Percentiles rank a stretch among this genome's conserved stretches.
phyloP scores from a whole-genome alignment of 2,797 vertebrate species.

The Anisognathus igniventris region DNA sequence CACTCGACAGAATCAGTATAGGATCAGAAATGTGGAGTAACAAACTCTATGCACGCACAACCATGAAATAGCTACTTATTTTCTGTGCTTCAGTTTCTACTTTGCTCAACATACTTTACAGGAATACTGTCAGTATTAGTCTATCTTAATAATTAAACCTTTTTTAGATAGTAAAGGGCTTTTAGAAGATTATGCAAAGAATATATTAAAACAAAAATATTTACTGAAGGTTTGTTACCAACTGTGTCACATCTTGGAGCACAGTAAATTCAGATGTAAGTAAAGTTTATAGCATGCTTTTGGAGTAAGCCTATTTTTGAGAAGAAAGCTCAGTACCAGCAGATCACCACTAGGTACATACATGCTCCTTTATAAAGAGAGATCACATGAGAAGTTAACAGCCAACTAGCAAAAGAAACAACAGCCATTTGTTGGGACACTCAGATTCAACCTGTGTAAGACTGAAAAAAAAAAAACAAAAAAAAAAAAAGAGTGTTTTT shows the following conservation, averaged over 20 bases:
- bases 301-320: background rate
- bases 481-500: background rate
- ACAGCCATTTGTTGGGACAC: background rate
- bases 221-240: background rate
- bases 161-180: background rate
- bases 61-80: background rate
- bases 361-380: background rate
- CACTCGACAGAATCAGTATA: background rate
- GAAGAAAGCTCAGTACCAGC: background rate
- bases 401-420: background rate
- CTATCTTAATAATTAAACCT: background rate
- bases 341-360: background rate
- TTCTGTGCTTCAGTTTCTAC: background rate
- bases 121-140: background rate
- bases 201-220: background rate
- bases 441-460: background rate
- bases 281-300: background rate
- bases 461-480: background rate
- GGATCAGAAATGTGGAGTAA: background rate
- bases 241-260: background rate
- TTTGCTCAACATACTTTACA: background rate
- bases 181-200: background rate
- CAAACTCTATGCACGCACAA: background rate
- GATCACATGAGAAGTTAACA: background rate
- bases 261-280: background rate